Evolutionary conservation across 2,888 invertebrate genomes (phyloP).

Genomic region (Hirtodrosophila trivittata): DNA sequence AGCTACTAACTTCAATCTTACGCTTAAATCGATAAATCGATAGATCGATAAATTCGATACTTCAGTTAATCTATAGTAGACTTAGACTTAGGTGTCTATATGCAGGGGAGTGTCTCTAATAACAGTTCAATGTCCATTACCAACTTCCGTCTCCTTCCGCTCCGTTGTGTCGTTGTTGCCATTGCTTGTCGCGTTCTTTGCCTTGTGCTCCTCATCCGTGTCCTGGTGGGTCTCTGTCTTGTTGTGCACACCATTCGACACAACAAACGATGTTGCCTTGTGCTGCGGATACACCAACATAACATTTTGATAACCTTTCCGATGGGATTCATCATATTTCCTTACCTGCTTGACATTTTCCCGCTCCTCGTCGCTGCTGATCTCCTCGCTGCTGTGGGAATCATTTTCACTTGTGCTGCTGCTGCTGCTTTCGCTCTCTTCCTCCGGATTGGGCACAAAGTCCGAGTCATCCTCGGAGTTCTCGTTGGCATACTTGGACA

Average conservation of each 20-base stretch:
- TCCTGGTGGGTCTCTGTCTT: constrained; percentile 9
- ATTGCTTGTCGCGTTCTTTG: constrained; percentile 35
- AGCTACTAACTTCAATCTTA: constrained; percentile 46
- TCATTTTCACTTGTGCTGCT: constrained; percentile 42
- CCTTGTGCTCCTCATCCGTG: constrained; percentile 23
- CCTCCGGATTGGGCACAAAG: constrained; percentile 70
- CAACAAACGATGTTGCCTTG: background rate
- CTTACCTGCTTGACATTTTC: constrained; percentile 38
- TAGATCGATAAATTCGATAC: constrained; percentile 47
- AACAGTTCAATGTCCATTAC: constrained; percentile 78
- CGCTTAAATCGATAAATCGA: constrained; percentile 60
- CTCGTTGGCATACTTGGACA: constrained; percentile 75
- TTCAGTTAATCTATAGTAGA: constrained; percentile 57
- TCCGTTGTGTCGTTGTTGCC: constrained; percentile 35
- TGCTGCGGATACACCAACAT: background rate
- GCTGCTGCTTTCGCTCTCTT: constrained; percentile 33
- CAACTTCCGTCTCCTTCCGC: constrained; percentile 60
- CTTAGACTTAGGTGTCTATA: constrained; percentile 63
- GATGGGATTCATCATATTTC: background rate
- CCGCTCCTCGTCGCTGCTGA: constrained; percentile 42
- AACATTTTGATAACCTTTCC: too few relatives aligned
- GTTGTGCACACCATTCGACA: constrained; percentile 32
- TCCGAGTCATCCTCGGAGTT: constrained; percentile 80
- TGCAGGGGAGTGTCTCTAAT: constrained; percentile 47
- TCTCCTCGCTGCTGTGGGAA: constrained; percentile 43